Percentiles rank a stretch among this genome's conserved stretches.
Conservation (phyloP, 1,140 invertebrate genomes). For the Streblospio benedicti region DNA sequence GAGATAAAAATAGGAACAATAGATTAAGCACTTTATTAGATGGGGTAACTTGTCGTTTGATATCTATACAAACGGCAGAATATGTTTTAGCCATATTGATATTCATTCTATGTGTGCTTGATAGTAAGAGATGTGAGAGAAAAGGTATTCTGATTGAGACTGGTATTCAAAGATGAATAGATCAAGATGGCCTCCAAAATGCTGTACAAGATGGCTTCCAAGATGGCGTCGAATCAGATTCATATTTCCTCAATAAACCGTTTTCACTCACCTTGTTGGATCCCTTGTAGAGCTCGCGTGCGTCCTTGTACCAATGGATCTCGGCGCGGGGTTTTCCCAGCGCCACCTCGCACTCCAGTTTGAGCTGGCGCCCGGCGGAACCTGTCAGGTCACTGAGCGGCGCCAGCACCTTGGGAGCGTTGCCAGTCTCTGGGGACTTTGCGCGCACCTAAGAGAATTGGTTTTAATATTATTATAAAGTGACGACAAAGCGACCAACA, state of each 20-base stretch:
- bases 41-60: too few relatives aligned
- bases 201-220: not conserved
- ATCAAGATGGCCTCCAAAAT: not conserved
- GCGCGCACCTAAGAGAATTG: too few relatives aligned
- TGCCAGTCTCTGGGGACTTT: conserved; percentile 15
- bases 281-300: too few relatives aligned
- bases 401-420: conserved; percentile 17
- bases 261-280: not conserved
- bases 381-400: conserved; percentile 10
- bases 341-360: conserved; percentile 15
- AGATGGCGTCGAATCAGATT: not conserved
- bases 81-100: not conserved
- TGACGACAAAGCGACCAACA: not conserved
- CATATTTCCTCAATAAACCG: too few relatives aligned
- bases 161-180: not conserved
- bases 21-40: too few relatives aligned
- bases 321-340: conserved; percentile 19
- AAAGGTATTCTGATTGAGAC: too few relatives aligned
- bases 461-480: not conserved
- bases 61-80: too few relatives aligned
- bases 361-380: conserved; percentile 11
- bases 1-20: too few relatives aligned
- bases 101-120: not conserved
- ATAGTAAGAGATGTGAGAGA: too few relatives aligned
- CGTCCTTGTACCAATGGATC: conserved; percentile 20